Evolutionary conservation across 2,888 invertebrate species (phyloP).

Genomic region (Agrotis segetum): DNA sequence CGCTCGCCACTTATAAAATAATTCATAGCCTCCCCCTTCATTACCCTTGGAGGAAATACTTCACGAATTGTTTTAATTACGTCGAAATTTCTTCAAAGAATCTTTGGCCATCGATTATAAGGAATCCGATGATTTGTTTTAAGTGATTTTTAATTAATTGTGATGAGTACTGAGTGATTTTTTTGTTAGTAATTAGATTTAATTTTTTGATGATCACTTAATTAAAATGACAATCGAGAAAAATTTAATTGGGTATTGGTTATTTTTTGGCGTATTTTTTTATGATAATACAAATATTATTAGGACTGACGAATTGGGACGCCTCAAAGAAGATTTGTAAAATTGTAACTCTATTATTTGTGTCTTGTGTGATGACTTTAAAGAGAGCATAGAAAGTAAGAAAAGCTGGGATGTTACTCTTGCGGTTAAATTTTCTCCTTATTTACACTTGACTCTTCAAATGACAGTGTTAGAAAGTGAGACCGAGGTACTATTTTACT

Average conservation of each 20-base stretch:
- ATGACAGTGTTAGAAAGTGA: conserved; percentile 40
- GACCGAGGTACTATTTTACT: conserved; percentile 2
- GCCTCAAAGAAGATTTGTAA: neutral
- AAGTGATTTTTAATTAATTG: conserved; percentile 52
- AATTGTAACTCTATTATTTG: neutral
- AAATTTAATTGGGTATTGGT: neutral
- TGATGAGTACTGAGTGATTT: conserved; percentile 15
- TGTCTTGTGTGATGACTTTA: neutral
- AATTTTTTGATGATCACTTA: neutral
- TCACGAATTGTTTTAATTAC: conserved; percentile 73
- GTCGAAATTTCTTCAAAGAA: conserved; percentile 56
- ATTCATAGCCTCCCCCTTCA: conserved; percentile 78
- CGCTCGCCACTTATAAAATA: conserved; percentile 80
- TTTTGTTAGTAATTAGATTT: conserved; percentile 16
- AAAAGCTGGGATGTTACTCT: conserved; percentile 19
- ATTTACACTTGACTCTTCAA: conserved; percentile 36
- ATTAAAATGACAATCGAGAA: neutral
- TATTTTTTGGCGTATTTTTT: neutral
- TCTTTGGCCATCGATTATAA: conserved; percentile 54
- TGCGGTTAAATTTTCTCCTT: conserved; percentile 57
- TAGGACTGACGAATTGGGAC: neutral
- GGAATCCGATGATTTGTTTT: conserved; percentile 30
- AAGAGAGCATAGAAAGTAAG: conserved; percentile 38
- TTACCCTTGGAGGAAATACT: conserved; percentile 76
- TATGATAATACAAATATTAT: neutral